Base-by-base conservation (phyloP, 2,888 invertebrate genomes). In the Calliscelio sp. region DNA sequence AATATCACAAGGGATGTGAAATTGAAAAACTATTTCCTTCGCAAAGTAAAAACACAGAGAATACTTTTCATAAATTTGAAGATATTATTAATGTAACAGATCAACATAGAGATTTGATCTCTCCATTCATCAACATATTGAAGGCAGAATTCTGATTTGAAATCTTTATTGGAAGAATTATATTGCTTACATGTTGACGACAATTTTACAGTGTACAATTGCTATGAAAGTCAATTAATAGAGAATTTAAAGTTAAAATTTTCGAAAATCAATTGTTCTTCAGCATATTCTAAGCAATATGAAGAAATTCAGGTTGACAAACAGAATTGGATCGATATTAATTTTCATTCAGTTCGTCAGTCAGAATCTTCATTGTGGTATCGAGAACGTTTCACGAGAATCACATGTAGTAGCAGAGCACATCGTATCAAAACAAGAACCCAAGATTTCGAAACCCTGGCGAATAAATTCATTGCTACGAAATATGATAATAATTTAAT, bases 321-420 rank as follows among this genome's bases (percentile, higher is more conserved):
- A 46, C 18, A 51, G 44, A 18, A 84, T 61, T 84, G 70, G 41
- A 38, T 46, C 6, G 32, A 79, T 24, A 73, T 79, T 41, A 7
- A 7, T 3, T 38, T 38, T 11, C 6, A 14, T 3, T 38, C 38
- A 7, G 38, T 14, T 14, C 10, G 7, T 3, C 81, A 85, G 44
- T 79, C 79, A 10, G 28, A 71, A 61, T 49, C 49, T 16, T 49
- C 57, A n/a, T 11, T n/a, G 7, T 82, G 80, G 80, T 16, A 38
- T 16, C 51, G 41, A 41, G 74, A 74, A 53, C 32, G 74, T 3
- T 61, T n/a, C 49, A 14, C 59, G 16, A 38, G 74, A 44, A 66
- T 81, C 11, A 81, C 81, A 4, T 55, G 44, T 10, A 66, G 66
- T 20, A 41, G 25, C 18, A 74, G 18, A 61, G 66, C 73, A 0